These are phyloP conservation scores for Centruroides vittatus DNA, from an alignment of 1,140 invertebrate species.

Conservation along the genomic window DNA sequence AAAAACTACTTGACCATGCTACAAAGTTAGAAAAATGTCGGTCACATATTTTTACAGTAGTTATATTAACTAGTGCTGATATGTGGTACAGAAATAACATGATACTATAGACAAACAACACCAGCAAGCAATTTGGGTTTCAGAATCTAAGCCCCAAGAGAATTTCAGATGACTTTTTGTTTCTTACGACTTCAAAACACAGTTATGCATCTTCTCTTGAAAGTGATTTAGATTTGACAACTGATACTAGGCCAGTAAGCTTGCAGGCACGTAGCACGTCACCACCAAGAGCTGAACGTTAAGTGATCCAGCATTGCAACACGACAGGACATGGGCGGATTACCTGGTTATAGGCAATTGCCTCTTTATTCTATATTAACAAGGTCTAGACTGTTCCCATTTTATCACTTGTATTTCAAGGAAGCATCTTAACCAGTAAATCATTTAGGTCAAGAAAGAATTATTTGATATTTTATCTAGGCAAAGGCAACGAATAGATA, in stretches of 20 bases:
- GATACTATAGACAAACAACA: constrained; percentile 91
- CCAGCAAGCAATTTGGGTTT: constrained; percentile 88
- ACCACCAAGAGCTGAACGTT: constrained; percentile 29
- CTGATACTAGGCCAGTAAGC: constrained; percentile 25
- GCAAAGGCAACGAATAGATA: no score
- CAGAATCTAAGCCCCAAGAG: constrained; percentile 59
- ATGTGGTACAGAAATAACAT: constrained; percentile 87
- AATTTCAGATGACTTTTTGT: constrained; percentile 72
- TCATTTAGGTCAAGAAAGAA: no score
- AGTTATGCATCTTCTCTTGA: constrained; percentile 92
- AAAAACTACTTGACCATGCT: constrained; percentile 89
- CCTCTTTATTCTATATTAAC: constrained; percentile 1
- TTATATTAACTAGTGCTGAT: constrained; percentile 66
- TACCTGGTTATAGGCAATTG: constrained; percentile 9
- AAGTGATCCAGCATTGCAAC: constrained; percentile 73
- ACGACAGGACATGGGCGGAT: constrained; percentile 34
- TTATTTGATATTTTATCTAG: no score
- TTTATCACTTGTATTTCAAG: no score
- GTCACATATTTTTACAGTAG: constrained; percentile 82
- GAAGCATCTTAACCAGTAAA: no score
- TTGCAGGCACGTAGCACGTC: constrained; percentile 29
- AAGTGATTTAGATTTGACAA: constrained; percentile 77
- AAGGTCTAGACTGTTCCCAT: neutral
- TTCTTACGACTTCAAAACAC: constrained; percentile 89
- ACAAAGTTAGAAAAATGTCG: constrained; percentile 90